Conservation (phyloP, 1,140 invertebrate species). For the Bombus confusus region DNA sequence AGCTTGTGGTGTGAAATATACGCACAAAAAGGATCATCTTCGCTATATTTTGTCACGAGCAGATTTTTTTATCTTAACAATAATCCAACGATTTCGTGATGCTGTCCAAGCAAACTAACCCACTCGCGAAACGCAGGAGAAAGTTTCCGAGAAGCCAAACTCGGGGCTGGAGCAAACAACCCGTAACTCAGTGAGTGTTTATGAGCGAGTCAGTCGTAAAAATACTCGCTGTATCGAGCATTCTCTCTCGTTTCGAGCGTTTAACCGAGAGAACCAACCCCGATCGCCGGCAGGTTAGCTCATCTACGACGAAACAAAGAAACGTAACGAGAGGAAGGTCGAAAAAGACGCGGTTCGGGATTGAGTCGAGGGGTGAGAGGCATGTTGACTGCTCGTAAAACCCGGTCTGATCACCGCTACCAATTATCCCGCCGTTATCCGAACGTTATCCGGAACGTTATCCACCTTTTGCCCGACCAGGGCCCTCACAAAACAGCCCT, state of each 20-base stretch:
- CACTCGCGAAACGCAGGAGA: conserved; percentile 34
- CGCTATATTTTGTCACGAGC: too few species aligned
- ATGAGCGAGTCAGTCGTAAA: conserved; percentile 79
- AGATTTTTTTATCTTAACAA: too few species aligned
- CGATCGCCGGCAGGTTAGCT: background rate
- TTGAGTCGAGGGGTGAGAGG: conserved; percentile 58
- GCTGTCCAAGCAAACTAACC: too few species aligned
- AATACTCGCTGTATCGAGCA: conserved; percentile 72
- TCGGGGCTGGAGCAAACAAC: conserved; percentile 75
- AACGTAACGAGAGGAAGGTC: conserved; percentile 48
- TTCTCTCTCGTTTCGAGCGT: conserved; percentile 60
- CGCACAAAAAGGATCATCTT: too few species aligned
- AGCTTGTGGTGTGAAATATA: too few species aligned
- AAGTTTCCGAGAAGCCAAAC: conserved; percentile 73
- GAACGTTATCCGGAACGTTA: conserved; percentile 79
- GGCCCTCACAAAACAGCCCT: conserved; percentile 63
- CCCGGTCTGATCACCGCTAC: conserved; percentile 81
- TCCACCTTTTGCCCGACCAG: conserved; percentile 70
- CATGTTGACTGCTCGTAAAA: conserved; percentile 82
- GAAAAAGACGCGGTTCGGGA: conserved; percentile 23
- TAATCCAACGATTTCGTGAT: too few species aligned
- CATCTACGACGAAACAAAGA: conserved; percentile 58
- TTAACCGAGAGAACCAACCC: conserved; percentile 48
- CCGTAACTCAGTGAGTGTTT: conserved; percentile 80
- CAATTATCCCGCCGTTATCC: conserved; percentile 83